A percentile compares a stretch with the other conserved stretches of the same genome.
phyloP scores from a whole-genome alignment of 2,888 invertebrate species.

The Entomobrya proxima region DNA sequence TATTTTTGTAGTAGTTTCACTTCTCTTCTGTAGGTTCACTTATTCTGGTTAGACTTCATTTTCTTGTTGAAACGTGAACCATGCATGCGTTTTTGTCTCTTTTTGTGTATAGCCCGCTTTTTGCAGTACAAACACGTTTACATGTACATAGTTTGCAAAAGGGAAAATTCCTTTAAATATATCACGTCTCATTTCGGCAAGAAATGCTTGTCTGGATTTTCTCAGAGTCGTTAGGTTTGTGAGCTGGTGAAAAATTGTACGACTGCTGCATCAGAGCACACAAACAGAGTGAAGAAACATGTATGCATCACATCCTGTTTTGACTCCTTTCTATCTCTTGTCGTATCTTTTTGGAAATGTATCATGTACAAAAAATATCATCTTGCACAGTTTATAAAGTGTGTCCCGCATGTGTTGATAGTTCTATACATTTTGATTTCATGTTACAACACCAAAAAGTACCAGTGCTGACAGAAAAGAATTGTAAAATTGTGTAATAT shows the following conservation, averaged over 20 bases:
- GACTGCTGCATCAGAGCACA: slow-evolving; percentile 61
- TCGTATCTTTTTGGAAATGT: background rate
- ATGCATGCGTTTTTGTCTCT: background rate
- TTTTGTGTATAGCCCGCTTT: slow-evolving; percentile 49
- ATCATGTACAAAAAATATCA: too few species aligned
- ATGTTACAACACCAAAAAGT: background rate
- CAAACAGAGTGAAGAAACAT: slow-evolving; percentile 33
- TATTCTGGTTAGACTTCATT: background rate
- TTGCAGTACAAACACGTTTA: slow-evolving; percentile 55
- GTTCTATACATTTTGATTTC: background rate
- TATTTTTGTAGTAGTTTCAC: background rate
- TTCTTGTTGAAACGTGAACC: background rate
- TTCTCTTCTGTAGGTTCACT: background rate
- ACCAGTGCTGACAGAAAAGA: slow-evolving; percentile 1
- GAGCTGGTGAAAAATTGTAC: slow-evolving; percentile 62
- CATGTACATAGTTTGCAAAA: slow-evolving; percentile 54
- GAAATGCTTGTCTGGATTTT: slow-evolving; percentile 54
- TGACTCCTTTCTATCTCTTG: background rate
- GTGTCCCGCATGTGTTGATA: background rate
- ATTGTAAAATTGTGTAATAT: slow-evolving; percentile 28
- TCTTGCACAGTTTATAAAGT: background rate
- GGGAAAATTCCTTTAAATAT: slow-evolving; percentile 53
- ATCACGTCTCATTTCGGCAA: slow-evolving; percentile 64
- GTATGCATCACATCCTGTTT: slow-evolving; percentile 28
- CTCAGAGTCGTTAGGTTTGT: slow-evolving; percentile 64